These are phyloP conservation scores for Galaxea fascicularis DNA, from an alignment of 92 coral and sea anemone genomes.

Conservation along the genomic window DNA sequence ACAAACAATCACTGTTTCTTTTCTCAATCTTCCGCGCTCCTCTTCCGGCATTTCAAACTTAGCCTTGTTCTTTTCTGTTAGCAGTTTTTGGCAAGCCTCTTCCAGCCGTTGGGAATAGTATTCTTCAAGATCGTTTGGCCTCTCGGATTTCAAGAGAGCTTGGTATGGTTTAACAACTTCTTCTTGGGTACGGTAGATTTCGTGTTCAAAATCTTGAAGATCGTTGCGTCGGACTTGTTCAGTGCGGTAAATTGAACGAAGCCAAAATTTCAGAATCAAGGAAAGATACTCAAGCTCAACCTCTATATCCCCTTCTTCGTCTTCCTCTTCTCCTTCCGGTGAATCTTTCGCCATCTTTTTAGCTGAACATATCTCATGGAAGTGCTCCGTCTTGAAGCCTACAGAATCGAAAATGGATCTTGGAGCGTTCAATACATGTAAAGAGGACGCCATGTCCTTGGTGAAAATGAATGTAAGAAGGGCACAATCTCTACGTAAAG, in stretches of 20 bases:
- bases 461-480: too few relatives aligned
- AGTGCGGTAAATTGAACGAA: neutral
- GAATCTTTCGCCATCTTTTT: neutral
- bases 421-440: neutral
- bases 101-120: neutral
- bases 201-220: neutral
- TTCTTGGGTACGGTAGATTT: neutral
- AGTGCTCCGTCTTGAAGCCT: neutral
- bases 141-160: neutral
- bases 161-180: neutral
- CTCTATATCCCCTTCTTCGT: neutral
- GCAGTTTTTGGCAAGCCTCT: neutral
- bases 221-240: neutral
- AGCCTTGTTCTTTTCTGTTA: neutral
- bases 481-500: too few relatives aligned
- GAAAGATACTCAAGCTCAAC: neutral
- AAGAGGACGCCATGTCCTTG: too few relatives aligned
- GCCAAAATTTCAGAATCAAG: neutral
- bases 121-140: neutral
- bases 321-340: neutral
- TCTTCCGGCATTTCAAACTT: conserved; percentile 1
- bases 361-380: neutral
- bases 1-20: neutral
- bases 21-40: neutral
- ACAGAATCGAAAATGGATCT: neutral